phyloP scores from a whole-genome alignment of 2,888 invertebrate genomes.

The Yponomeuta sedellus region DNA sequence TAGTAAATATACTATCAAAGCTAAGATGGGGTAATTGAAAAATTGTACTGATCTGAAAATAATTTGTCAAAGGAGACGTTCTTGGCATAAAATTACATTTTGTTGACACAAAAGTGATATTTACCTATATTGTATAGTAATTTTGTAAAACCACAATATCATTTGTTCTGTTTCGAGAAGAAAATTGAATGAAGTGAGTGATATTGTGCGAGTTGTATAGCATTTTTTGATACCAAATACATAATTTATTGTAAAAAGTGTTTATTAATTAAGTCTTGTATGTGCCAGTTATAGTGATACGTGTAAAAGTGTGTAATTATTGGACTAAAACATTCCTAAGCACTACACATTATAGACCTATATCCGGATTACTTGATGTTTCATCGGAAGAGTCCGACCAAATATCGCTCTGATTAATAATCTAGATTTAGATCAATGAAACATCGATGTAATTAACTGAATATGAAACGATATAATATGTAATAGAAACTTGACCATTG shows the following conservation, averaged over 20 bases:
- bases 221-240: constrained; percentile 66
- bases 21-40: background rate
- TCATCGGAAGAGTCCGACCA: too few species aligned
- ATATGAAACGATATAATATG: too few species aligned
- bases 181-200: background rate
- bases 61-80: background rate
- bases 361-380: too few species aligned
- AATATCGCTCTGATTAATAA: too few species aligned
- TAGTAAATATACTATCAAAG: too few species aligned
- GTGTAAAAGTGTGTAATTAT: constrained; percentile 15
- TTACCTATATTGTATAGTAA: background rate
- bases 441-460: too few species aligned
- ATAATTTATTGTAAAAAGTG: constrained; percentile 55
- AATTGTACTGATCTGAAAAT: background rate
- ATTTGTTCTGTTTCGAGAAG: background rate
- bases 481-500: background rate
- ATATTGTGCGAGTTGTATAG: constrained; percentile 20
- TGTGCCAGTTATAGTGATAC: constrained; percentile 23
- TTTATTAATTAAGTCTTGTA: constrained; percentile 22
- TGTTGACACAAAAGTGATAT: constrained; percentile 10
- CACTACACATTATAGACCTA: too few species aligned
- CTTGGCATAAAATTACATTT: background rate
- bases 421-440: too few species aligned
- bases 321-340: too few species aligned
- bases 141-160: background rate